These are phyloP conservation scores for Drosophila histrio DNA, from an alignment of 2,888 invertebrate species.

Conservation along the genomic window DNA sequence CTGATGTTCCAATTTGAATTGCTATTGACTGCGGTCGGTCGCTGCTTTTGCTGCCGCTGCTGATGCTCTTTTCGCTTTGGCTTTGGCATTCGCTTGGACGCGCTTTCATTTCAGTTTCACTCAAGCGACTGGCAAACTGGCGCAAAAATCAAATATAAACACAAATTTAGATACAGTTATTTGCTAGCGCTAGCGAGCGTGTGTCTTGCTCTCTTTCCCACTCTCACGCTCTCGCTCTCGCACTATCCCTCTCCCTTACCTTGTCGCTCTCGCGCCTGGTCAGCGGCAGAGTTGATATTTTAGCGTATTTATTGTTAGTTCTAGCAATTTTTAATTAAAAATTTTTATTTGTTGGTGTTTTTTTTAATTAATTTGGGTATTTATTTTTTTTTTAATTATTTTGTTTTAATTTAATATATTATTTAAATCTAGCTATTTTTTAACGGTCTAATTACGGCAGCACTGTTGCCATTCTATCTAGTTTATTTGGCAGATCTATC, in stretches of 20 bases:
- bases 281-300: too few species aligned
- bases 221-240: background rate
- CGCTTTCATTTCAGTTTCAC: conserved; percentile 79
- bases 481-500: too few species aligned
- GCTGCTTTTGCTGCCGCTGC: background rate
- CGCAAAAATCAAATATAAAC: conserved; percentile 77
- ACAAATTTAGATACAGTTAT: conserved; percentile 72
- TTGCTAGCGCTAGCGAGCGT: conserved; percentile 19
- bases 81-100: conserved; percentile 55
- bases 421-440: too few species aligned
- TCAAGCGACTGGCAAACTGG: conserved; percentile 72
- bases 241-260: background rate
- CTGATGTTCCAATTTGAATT: conserved; percentile 44
- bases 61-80: conserved; percentile 35
- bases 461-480: too few species aligned
- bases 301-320: too few species aligned
- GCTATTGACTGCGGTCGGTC: conserved; percentile 33
- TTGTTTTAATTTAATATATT: too few species aligned
- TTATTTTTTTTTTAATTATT: too few species aligned
- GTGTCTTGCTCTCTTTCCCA: conserved; percentile 1
- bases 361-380: too few species aligned
- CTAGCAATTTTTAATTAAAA: too few species aligned
- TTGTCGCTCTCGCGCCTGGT: conserved; percentile 15
- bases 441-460: too few species aligned
- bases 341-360: too few species aligned